Base-by-base conservation (phyloP, 2,888 invertebrate genomes). In the Teleiodes luculella region DNA sequence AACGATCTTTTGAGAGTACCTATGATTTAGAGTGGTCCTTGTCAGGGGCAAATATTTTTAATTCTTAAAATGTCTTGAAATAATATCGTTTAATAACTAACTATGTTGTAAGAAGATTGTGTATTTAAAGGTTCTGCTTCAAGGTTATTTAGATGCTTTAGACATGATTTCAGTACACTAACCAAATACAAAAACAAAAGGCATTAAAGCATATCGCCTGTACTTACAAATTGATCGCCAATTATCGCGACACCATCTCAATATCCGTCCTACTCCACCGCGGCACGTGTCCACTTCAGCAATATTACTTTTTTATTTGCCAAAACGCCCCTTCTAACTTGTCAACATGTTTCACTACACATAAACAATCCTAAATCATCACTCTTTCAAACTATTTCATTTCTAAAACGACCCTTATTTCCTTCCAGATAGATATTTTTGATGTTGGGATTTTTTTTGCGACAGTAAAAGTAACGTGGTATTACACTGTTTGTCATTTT, bases 221-320 rank as follows among this genome's bases (percentile, higher is more conserved):
- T 3, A 28, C 43, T 24, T 10, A 69, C 76, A 80, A 84, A 86
- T 83, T 84, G 82, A 79, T 76, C 72, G 64, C 64, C 78, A 85
- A 85, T 86, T 86, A 86, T 80, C 76, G 61, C 74, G 69, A 83
- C 87, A 83, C 86, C 83, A 83, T 85, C 78, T 79, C 80, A 73
- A 83, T 80, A 81, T 80, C 70, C 30, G n/a, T 68, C 65, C 64
- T 71, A 68, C 73, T 70, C 64, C 68, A 67, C 64, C 65, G 53
- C 62, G 67, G 65, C 86, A 83, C 88, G 88, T 86, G 88, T 63
- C 84, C 67, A 66, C 68, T 64, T 64, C 53, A 63, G 57, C 70
- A 66, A 83, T 87, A 87, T 87, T 86, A 77, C 83, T 83, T 87
- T 87, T 88, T 88, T 88, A 88, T 88, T 88, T 87, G 84, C 71